Conservation (phyloP, 2,113 vertebrate species). For the Myotis brandtii region DNA sequence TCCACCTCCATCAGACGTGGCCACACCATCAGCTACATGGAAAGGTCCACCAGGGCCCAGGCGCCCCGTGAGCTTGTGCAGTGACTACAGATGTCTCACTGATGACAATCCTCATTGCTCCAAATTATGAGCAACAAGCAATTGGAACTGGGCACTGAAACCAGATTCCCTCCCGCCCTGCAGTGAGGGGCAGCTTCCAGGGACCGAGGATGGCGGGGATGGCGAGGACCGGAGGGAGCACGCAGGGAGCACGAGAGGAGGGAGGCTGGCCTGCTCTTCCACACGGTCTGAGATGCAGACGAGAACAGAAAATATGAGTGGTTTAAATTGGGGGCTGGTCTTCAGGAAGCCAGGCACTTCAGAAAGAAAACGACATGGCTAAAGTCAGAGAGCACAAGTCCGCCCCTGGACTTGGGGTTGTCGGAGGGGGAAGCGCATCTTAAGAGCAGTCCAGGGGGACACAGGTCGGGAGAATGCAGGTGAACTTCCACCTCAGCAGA, state of each 20-base stretch:
- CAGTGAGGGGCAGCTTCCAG: background rate
- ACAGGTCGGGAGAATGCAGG: background rate
- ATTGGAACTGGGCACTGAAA: background rate
- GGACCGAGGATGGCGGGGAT: background rate
- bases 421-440: background rate
- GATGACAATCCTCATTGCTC: background rate
- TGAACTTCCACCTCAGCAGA: background rate
- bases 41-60: constrained; percentile 38
- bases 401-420: background rate
- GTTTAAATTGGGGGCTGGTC: background rate
- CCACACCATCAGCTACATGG: background rate
- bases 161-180: background rate
- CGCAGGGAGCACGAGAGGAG: too few relatives aligned
- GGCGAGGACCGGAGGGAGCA: background rate
- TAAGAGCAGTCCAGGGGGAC: background rate
- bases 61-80: background rate
- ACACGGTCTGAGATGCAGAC: background rate
- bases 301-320: background rate
- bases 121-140: background rate
- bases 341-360: background rate
- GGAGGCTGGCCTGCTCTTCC: background rate
- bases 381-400: background rate
- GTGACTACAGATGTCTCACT: constrained; percentile 25
- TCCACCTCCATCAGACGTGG: background rate
- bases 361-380: background rate